These are phyloP conservation scores for Napeogenes inachia DNA, from an alignment of 2,888 invertebrate species.

Conservation along the genomic window DNA sequence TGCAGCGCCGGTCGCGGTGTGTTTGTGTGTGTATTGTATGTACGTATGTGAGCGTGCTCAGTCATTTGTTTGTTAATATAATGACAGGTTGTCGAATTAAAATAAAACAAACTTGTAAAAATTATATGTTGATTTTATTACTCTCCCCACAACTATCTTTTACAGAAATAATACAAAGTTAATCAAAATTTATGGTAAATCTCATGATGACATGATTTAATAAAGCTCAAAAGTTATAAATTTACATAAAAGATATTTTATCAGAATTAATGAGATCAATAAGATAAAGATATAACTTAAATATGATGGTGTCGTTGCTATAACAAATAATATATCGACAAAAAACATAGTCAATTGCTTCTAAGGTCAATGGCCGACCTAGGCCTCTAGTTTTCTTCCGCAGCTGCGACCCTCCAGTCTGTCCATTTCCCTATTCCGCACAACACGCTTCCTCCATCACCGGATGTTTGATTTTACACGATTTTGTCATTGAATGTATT, in stretches of 20 bases:
- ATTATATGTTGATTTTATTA: slow-evolving; percentile 42
- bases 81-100: slow-evolving; percentile 88
- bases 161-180: too few relatives aligned
- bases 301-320: too few relatives aligned
- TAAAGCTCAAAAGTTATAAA: too few relatives aligned
- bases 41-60: slow-evolving; percentile 81
- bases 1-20: slow-evolving; percentile 80
- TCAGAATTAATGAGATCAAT: too few relatives aligned
- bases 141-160: slow-evolving; percentile 1
- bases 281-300: too few relatives aligned
- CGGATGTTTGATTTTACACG: slow-evolving; percentile 12
- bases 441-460: slow-evolving; percentile 19
- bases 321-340: neutral
- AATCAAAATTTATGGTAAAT: too few relatives aligned
- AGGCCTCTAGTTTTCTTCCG: slow-evolving; percentile 29
- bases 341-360: slow-evolving; percentile 11
- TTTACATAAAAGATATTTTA: too few relatives aligned
- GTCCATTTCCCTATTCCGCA: slow-evolving; percentile 29
- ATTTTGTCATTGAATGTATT: slow-evolving; percentile 14
- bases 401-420: slow-evolving; percentile 22
- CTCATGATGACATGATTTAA: too few relatives aligned
- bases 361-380: slow-evolving; percentile 34
- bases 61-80: slow-evolving; percentile 82
- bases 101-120: slow-evolving; percentile 77
- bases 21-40: slow-evolving; percentile 80